Conservation (phyloP, 2,113 vertebrate species). For the Hippopotamus amphibius region DNA sequence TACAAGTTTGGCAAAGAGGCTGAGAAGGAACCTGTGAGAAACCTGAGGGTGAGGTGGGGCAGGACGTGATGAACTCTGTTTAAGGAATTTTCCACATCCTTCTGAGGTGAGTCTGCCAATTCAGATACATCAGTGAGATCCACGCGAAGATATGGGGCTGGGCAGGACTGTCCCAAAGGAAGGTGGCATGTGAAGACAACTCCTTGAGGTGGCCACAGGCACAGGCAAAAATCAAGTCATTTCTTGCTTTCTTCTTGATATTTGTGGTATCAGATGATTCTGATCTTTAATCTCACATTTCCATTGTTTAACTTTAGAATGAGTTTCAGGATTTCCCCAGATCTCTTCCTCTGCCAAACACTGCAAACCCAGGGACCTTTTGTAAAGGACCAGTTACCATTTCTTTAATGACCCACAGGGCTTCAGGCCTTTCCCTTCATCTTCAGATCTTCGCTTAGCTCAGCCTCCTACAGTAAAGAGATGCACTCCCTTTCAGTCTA, state of each 20-base stretch:
- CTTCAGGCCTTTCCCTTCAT: not conserved
- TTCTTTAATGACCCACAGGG: not conserved
- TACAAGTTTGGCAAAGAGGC: not conserved
- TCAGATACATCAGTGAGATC: conserved; percentile 62
- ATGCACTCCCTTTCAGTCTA: not conserved
- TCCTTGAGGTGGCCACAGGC: conserved; percentile 64
- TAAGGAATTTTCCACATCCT: conserved; percentile 66
- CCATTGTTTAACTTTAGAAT: not conserved
- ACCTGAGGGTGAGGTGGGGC: conserved; percentile 38
- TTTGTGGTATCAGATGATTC: conserved; percentile 49
- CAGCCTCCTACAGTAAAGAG: not conserved
- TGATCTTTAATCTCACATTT: conserved; percentile 50
- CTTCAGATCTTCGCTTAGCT: not conserved
- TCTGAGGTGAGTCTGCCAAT: conserved; percentile 37
- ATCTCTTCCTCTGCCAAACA: not conserved
- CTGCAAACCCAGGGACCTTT: not conserved
- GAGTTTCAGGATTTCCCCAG: conserved; percentile 9
- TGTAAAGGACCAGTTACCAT: not conserved
- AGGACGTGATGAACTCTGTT: not conserved
- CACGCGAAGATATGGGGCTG: conserved; percentile 30
- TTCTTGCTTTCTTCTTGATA: conserved; percentile 71
- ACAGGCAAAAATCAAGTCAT: conserved; percentile 60
- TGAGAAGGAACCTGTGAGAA: not conserved
- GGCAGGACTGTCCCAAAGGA: conserved; percentile 65
- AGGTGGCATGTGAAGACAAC: conserved; percentile 59